Conservation (phyloP, 2,113 vertebrate species). For the Melanerpes formicivorus region DNA sequence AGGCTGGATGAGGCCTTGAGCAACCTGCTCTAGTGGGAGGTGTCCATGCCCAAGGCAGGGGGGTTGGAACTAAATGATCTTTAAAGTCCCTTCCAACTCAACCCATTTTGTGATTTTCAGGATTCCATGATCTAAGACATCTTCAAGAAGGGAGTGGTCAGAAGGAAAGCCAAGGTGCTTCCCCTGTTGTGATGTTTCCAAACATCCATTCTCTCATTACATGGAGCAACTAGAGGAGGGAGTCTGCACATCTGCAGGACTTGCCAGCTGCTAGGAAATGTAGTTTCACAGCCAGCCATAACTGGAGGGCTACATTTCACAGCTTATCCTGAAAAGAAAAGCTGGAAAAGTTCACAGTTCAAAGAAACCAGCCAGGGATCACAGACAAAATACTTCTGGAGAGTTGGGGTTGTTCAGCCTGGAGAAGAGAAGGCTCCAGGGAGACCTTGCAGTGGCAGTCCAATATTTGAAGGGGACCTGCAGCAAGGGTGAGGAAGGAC, state of each 20-base stretch:
- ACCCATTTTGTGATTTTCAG: no score
- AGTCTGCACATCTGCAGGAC: neutral
- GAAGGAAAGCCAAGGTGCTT: neutral
- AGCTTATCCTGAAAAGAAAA: neutral
- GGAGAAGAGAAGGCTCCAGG: no score
- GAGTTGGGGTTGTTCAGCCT: no score
- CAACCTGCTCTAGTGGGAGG: no score
- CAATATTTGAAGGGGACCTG: no score
- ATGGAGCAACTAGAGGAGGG: neutral
- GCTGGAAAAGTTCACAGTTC: neutral
- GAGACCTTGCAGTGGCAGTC: no score
- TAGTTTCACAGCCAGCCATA: neutral
- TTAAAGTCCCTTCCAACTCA: no score
- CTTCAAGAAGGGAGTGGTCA: neutral
- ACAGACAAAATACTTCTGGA: neutral
- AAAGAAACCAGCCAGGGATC: neutral
- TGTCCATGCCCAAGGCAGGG: no score
- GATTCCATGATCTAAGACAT: no score
- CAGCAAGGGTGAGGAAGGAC: no score
- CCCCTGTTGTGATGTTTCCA: neutral
- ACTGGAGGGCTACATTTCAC: neutral
- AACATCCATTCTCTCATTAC: neutral
- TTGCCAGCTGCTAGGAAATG: neutral
- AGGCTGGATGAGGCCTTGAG: no score
- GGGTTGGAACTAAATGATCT: no score